These are phyloP conservation scores for Myrmecobius fasciatus DNA, from an alignment of 2,113 vertebrate genomes.

Conservation along the genomic window DNA sequence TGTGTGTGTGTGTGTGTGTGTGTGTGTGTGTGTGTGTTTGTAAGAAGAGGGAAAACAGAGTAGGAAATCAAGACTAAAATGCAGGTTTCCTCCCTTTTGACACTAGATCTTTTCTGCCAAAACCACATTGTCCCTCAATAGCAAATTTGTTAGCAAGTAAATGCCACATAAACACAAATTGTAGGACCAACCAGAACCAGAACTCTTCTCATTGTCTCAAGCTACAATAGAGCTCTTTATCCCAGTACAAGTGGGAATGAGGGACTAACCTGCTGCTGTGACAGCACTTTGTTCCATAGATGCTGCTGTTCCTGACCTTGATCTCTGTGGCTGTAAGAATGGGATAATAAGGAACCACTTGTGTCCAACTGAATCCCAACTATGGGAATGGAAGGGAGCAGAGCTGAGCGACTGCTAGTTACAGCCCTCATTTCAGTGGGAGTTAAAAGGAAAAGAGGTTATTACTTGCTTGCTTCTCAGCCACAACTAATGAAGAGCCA, in stretches of 20 bases:
- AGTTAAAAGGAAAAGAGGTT: background rate
- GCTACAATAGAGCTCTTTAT: background rate
- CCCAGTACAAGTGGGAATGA: background rate
- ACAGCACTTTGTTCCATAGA: too few relatives aligned
- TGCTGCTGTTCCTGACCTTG: background rate
- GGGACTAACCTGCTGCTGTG: background rate
- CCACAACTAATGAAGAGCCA: accelerated
- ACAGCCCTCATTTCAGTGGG: background rate
- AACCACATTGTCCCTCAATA: accelerated
- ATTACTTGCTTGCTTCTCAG: accelerated
- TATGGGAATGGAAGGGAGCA: background rate
- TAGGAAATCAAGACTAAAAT: background rate
- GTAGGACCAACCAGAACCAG: accelerated
- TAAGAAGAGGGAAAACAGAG: background rate
- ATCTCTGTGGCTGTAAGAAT: accelerated
- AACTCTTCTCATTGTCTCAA: background rate
- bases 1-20: too few relatives aligned
- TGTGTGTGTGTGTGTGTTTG: too few relatives aligned
- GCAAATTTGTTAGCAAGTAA: background rate
- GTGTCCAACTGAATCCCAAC: background rate
- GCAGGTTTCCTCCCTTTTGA: background rate
- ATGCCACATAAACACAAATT: accelerated
- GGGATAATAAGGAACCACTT: background rate
- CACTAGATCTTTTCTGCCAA: background rate
- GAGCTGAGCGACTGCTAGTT: accelerated